A percentile compares a stretch with the other conserved stretches of the same genome.
phyloP scores from a whole-genome alignment of 35 echinoderm and acorn worm species.

The Apostichopus japonicus region DNA sequence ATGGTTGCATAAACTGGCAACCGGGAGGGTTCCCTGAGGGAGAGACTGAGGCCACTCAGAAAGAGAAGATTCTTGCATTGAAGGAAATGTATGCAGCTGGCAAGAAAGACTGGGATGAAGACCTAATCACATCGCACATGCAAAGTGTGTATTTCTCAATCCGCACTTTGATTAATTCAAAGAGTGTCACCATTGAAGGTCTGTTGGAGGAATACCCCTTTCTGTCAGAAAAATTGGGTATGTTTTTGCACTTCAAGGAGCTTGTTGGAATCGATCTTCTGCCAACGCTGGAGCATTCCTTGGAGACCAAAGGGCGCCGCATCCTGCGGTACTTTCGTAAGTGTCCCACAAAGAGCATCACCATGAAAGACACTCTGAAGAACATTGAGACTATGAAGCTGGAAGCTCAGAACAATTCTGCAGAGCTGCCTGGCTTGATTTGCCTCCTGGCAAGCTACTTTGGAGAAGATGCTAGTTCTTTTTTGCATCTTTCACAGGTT shows the following conservation, averaged over 20 bases:
- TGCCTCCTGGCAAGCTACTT: background rate
- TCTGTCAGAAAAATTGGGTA: background rate
- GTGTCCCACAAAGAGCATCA: background rate
- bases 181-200: slow-evolving; percentile 8
- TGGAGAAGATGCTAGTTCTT: slow-evolving; percentile 17
- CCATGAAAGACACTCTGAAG: background rate
- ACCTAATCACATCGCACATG: background rate
- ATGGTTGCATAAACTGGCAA: slow-evolving; percentile 2
- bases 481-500: background rate
- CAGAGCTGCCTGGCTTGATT: slow-evolving; percentile 1
- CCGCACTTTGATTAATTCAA: slow-evolving; percentile 4
- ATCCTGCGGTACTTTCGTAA: slow-evolving; percentile 16
- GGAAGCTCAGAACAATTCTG: background rate
- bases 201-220: background rate
- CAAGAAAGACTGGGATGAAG: slow-evolving; percentile 4
- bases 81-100: background rate
- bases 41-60: background rate
- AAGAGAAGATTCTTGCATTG: background rate
- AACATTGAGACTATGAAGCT: background rate
- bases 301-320: background rate
- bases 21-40: background rate
- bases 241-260: slow-evolving; percentile 1
- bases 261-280: background rate
- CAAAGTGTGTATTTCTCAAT: background rate
- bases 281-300: background rate